phyloP scores from a whole-genome alignment of 1,140 invertebrate species.

The Anagrus nilaparvatae region DNA sequence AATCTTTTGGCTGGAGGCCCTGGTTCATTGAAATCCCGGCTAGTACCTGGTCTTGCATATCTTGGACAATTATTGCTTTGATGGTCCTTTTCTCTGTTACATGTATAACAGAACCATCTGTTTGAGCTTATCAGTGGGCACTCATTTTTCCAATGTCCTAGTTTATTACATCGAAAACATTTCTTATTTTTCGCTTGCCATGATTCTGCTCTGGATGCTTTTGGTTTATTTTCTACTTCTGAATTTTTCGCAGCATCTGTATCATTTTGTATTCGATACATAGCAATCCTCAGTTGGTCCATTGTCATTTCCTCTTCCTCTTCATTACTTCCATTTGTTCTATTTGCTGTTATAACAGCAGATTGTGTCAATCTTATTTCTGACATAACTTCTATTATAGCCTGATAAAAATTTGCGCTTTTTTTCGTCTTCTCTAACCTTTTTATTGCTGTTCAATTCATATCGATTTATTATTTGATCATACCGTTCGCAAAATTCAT shows the following conservation, averaged over 20 bases:
- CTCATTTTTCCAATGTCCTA: slow-evolving; percentile 4
- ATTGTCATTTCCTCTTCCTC: slow-evolving; percentile 9
- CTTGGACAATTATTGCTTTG: not conserved
- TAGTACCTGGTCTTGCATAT: not conserved
- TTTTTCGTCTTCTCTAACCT: slow-evolving; percentile 16
- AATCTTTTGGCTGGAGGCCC: not conserved
- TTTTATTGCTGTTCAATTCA: slow-evolving; percentile 17
- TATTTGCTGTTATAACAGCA: not conserved
- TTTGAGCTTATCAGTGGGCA: slow-evolving; percentile 6
- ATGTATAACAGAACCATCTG: slow-evolving; percentile 13
- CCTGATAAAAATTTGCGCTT: slow-evolving; percentile 20
- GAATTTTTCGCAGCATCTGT: slow-evolving; percentile 7
- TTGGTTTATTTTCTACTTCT: too few relatives aligned
- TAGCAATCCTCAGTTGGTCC: slow-evolving; percentile 12
- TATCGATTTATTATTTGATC: slow-evolving; percentile 18
- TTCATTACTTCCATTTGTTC: too few relatives aligned
- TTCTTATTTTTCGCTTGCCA: too few relatives aligned
- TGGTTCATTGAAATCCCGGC: not conserved
- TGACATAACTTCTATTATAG: slow-evolving; percentile 13
- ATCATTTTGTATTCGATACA: slow-evolving; percentile 10
- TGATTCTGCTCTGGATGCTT: too few relatives aligned
- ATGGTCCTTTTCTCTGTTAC: not conserved
- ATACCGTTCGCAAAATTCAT: slow-evolving; percentile 16
- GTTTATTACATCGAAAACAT: too few relatives aligned
- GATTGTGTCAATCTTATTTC: slow-evolving; percentile 14